These are phyloP conservation scores for Drosophila guanche DNA, from an alignment of 1,140 invertebrate species.

Conservation along the genomic window DNA sequence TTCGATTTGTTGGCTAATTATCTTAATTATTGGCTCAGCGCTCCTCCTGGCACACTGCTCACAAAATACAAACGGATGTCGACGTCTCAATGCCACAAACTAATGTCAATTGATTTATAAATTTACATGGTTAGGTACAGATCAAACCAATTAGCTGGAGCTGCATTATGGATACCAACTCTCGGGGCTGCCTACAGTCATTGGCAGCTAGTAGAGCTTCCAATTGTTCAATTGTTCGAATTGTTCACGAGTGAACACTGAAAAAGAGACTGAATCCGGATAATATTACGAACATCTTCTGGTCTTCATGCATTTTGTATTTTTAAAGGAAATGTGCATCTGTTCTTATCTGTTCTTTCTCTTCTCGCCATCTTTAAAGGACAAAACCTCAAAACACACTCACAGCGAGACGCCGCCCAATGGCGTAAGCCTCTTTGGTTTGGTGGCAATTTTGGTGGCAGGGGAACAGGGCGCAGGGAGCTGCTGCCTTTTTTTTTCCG, in stretches of 20 bases:
- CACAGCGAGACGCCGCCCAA: slow-evolving; percentile 44
- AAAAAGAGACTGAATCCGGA: slow-evolving; percentile 30
- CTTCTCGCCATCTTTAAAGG: slow-evolving; percentile 40
- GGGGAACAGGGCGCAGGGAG: slow-evolving; percentile 1
- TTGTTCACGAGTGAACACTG: too few relatives aligned
- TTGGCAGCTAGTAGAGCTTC: slow-evolving; percentile 6
- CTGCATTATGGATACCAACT: neutral
- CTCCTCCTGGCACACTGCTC: too few relatives aligned
- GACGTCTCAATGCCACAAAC: too few relatives aligned
- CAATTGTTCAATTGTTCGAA: too few relatives aligned
- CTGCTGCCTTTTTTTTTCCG: slow-evolving; percentile 52
- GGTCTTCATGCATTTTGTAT: slow-evolving; percentile 14
- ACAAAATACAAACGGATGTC: too few relatives aligned
- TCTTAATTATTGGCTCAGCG: too few relatives aligned
- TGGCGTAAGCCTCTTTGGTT: slow-evolving; percentile 75
- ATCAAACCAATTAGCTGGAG: neutral
- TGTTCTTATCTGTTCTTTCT: slow-evolving; percentile 38
- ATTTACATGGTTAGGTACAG: too few relatives aligned
- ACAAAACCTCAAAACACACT: slow-evolving; percentile 56
- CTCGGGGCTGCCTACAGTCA: neutral
- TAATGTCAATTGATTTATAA: too few relatives aligned
- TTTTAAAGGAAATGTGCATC: slow-evolving; percentile 71
- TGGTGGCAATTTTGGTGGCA: slow-evolving; percentile 26
- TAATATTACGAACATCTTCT: slow-evolving; percentile 30
- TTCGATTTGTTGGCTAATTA: slow-evolving; percentile 64